A percentile compares a stretch with the other conserved stretches of the same genome.
Conservation (phyloP, 2,113 vertebrate species). For the Nettapus auritus region DNA sequence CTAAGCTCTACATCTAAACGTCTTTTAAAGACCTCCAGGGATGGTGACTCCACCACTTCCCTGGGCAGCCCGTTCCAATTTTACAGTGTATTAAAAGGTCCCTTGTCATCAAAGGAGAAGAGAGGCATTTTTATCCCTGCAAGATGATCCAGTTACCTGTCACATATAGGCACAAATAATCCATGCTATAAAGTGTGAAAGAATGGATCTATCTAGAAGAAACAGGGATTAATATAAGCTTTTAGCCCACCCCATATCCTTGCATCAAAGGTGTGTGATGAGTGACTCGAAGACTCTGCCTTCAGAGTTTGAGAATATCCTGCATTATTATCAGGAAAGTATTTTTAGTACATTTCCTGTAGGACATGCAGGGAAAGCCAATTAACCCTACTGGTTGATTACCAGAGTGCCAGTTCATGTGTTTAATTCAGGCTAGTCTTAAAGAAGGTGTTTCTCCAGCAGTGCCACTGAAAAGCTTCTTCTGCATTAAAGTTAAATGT, state of each 20-base stretch:
- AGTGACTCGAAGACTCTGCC: background rate
- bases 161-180: background rate
- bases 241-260: background rate
- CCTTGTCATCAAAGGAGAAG: background rate
- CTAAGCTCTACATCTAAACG: no score
- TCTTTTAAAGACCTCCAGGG: no score
- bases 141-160: background rate
- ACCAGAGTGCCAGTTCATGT: background rate
- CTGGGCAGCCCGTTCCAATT: no score
- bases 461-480: background rate
- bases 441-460: background rate
- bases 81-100: background rate
- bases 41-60: no score
- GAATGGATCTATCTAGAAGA: background rate
- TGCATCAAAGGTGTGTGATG: background rate
- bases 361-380: background rate
- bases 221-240: background rate
- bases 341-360: conserved; percentile 1
- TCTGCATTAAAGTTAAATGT: background rate
- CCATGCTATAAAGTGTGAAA: background rate
- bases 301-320: background rate
- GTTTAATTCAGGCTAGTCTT: background rate
- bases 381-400: background rate
- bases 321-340: background rate
- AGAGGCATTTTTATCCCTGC: background rate